phyloP scores from a whole-genome alignment of 2,888 invertebrate genomes.

The Cordilura impudica region DNA sequence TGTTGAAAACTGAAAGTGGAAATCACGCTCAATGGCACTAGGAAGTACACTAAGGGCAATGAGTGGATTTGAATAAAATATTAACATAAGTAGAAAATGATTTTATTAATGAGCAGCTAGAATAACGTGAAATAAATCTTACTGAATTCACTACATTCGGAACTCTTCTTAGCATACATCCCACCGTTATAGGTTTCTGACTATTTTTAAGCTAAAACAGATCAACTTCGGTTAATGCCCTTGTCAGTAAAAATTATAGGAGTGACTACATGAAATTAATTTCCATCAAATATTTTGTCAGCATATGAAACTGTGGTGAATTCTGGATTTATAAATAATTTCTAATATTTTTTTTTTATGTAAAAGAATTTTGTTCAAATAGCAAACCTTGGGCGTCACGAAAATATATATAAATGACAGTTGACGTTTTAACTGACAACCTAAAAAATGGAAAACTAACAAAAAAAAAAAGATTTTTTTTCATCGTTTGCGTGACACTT shows the following conservation, averaged over 20 bases:
- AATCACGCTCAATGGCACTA: no score
- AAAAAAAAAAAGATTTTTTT: not conserved
- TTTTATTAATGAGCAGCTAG: no score
- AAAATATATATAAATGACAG: constrained; percentile 32
- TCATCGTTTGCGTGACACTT: constrained; percentile 1
- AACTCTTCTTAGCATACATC: no score
- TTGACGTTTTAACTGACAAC: constrained; percentile 34
- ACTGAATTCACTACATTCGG: no score
- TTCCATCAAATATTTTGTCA: constrained; percentile 6
- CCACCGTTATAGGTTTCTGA: no score
- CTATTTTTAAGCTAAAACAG: not conserved
- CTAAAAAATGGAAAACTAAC: not conserved
- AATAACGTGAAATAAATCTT: no score
- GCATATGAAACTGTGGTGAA: not conserved
- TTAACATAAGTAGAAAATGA: no score
- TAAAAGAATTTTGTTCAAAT: not conserved
- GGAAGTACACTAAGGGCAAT: no score
- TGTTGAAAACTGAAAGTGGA: no score
- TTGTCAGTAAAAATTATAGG: not conserved
- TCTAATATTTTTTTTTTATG: not conserved
- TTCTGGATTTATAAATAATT: not conserved
- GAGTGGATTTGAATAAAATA: no score
- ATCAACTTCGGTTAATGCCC: not conserved
- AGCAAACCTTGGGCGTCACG: constrained; percentile 10
- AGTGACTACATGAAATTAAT: constrained; percentile 26